A percentile compares a stretch with the other conserved stretches of the same genome.
These are phyloP conservation scores for Neelides sp. DNA, from an alignment of 1,140 invertebrate species.

Conservation along the genomic window DNA sequence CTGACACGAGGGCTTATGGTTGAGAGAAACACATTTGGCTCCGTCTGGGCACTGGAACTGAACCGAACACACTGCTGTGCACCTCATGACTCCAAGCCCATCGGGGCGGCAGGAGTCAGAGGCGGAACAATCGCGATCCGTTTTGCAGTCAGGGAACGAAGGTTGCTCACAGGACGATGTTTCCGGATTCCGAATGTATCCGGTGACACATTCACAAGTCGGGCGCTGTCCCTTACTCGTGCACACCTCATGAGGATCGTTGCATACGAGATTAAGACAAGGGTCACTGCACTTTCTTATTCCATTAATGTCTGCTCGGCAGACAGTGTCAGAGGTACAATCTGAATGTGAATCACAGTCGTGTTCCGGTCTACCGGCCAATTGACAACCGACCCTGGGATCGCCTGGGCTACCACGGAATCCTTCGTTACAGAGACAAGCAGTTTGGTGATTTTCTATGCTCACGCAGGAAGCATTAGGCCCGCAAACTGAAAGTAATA, in stretches of 20 bases:
- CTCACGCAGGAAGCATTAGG: slow-evolving; percentile 75
- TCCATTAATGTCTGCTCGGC: slow-evolving; percentile 41
- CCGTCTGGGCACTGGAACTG: slow-evolving; percentile 67
- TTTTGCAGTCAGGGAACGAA: slow-evolving; percentile 61
- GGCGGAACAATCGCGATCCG: slow-evolving; percentile 54
- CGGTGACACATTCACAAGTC: slow-evolving; percentile 58
- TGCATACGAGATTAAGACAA: slow-evolving; percentile 63
- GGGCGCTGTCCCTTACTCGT: slow-evolving; percentile 51
- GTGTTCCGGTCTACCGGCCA: slow-evolving; percentile 34
- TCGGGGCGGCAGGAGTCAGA: slow-evolving; percentile 61
- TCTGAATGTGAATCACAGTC: slow-evolving; percentile 57
- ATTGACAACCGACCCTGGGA: slow-evolving; percentile 57
- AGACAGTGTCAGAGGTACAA: slow-evolving; percentile 49
- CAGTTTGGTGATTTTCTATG: slow-evolving; percentile 58
- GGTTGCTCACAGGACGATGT: slow-evolving; percentile 68
- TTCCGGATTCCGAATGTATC: slow-evolving; percentile 68
- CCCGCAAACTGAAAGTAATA: too few species aligned
- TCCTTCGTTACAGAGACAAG: slow-evolving; percentile 68
- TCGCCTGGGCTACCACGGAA: slow-evolving; percentile 66
- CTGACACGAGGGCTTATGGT: slow-evolving; percentile 20
- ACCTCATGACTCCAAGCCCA: slow-evolving; percentile 70
- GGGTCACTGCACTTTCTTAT: slow-evolving; percentile 56
- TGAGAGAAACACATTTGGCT: slow-evolving; percentile 47
- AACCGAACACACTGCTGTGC: slow-evolving; percentile 56
- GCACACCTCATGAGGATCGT: slow-evolving; percentile 60